Base-by-base conservation (phyloP, 2,797 vertebrate species). In the Pelobates cultripes region DNA sequence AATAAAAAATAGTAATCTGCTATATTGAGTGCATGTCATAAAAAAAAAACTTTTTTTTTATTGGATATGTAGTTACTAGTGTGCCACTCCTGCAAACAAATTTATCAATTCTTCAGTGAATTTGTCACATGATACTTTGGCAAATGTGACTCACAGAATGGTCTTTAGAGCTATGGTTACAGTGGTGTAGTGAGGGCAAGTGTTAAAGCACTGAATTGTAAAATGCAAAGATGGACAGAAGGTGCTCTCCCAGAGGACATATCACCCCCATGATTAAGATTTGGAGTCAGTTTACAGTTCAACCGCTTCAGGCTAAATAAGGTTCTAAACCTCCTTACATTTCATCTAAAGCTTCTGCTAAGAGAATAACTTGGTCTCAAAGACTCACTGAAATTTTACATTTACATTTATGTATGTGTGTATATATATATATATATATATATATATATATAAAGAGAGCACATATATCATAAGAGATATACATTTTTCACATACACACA, bases 191-290 rank as follows among this genome's bases (percentile, higher is more conserved):
- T 15, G 70, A 81, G 75, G 69, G 78, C 64, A 60, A 73, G 61
- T 0, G 13, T 84, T 78, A 77, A 82, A 73, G 81, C 79, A 75
- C 82, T 81, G 87, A 88, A 85, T 74, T 70, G 83, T 87, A 83
- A 80, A 60, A 79, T 1, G 4, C 0, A 74, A 72, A 78, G 85
- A 43, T 47, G 84, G 82, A 43, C 81, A 70, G 1, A 71, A 0
- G 53, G 85, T 66, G 73, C 51, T 2, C 13, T 53, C 72, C 77
- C 79, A 77, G 81, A 55, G 81, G 72, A 81, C 76, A 80, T 84
- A 79, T 84, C 73, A 84, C 71, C 68, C 76, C 64, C 45, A 41
- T 0, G 17, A 14, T 4, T 70, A 82, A 55, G 0, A 0, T 12
- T 75, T 44, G 64, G 63, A 73, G 51, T 88, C 84, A 41, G 73